These are phyloP conservation scores for Oedothorax gibbosus DNA, from an alignment of 1,140 invertebrate species.

Conservation along the genomic window DNA sequence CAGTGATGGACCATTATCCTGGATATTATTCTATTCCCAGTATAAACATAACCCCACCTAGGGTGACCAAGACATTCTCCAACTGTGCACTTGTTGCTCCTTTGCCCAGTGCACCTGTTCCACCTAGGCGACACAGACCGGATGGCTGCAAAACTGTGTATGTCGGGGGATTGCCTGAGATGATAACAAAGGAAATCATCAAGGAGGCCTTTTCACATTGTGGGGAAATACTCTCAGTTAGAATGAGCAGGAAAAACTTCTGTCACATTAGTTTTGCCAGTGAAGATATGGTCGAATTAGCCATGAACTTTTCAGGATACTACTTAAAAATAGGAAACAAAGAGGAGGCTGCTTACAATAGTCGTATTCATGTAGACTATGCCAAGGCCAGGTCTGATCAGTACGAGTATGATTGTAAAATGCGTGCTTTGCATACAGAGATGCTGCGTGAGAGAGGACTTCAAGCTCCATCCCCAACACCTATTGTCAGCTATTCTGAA, in stretches of 20 bases:
- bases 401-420: conserved; percentile 87
- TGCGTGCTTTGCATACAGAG: conserved; percentile 81
- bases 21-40: too few species aligned
- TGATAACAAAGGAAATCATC: conserved; percentile 86
- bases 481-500: conserved; percentile 87
- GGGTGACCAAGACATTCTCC: too few species aligned
- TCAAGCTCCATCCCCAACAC: conserved; percentile 84
- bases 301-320: conserved; percentile 94
- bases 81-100: conserved; percentile 71
- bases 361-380: conserved; percentile 94
- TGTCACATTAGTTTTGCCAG: conserved; percentile 92
- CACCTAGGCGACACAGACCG: conserved; percentile 83
- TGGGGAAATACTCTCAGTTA: conserved; percentile 88
- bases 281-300: conserved; percentile 87
- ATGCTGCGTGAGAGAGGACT: conserved; percentile 79
- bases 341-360: conserved; percentile 83
- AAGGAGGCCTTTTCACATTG: conserved; percentile 91
- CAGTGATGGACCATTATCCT: too few species aligned
- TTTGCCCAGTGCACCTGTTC: conserved; percentile 79
- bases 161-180: conserved; percentile 94
- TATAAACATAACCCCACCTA: too few species aligned
- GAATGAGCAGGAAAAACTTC: conserved; percentile 95
- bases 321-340: conserved; percentile 83
- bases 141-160: conserved; percentile 93
- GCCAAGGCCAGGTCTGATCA: conserved; percentile 94